These are phyloP conservation scores for Merluccius polli DNA, from an alignment of 2,797 vertebrate species.

Conservation along the genomic window DNA sequence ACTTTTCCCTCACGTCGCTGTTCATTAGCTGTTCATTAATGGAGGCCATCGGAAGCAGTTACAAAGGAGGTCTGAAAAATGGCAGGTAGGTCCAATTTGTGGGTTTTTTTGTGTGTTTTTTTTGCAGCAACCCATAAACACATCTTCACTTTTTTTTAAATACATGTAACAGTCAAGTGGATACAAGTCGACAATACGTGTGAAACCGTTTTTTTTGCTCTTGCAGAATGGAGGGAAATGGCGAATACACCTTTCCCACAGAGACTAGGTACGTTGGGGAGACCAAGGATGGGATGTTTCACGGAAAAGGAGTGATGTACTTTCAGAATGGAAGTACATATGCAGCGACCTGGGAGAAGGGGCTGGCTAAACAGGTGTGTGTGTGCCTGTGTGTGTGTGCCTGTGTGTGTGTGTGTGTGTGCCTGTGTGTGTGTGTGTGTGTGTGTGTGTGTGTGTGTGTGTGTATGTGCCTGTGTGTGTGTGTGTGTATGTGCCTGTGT, in stretches of 20 bases:
- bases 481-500: slow-evolving; percentile 35
- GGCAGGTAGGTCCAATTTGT: slow-evolving; percentile 73
- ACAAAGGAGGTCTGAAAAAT: slow-evolving; percentile 67
- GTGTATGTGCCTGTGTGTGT: slow-evolving; percentile 35
- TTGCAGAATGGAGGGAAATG: slow-evolving; percentile 84
- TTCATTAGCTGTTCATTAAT: slow-evolving; percentile 46
- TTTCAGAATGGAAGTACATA: slow-evolving; percentile 81
- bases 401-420: slow-evolving; percentile 59
- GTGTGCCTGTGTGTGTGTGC: not conserved
- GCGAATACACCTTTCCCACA: slow-evolving; percentile 80
- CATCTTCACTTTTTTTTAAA: no score
- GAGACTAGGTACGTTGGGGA: slow-evolving; percentile 80
- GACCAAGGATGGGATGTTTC: slow-evolving; percentile 87
- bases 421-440: slow-evolving; percentile 61
- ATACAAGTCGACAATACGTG: no score
- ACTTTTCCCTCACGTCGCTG: not conserved
- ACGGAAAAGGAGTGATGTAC: slow-evolving; percentile 85
- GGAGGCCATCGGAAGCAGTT: slow-evolving; percentile 77
- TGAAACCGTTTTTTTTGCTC: not conserved
- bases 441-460: slow-evolving; percentile 40
- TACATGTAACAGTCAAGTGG: no score
- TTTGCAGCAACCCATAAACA: not conserved
- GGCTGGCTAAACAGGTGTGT: slow-evolving; percentile 76
- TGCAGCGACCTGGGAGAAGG: slow-evolving; percentile 82
- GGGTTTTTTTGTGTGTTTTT: not conserved